Evolutionary conservation across 2,113 vertebrate genomes (phyloP), one percentile per base, ranked within the genome.

Genomic region (Oxyura jamaicensis): DNA sequence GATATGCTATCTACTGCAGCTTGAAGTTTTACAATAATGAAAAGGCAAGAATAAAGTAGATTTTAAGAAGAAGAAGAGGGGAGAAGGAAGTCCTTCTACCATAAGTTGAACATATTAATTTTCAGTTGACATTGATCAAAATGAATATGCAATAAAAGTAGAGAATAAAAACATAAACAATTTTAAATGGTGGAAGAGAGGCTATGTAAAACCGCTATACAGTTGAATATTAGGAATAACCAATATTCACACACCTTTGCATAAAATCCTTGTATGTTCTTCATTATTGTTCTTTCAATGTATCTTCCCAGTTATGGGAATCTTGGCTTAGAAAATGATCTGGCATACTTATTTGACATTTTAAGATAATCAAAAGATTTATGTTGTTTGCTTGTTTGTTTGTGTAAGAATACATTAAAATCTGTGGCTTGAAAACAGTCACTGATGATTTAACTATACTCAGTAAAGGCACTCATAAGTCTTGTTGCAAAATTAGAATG

Each of bases 121-220:
- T 86, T 85, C 65, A 77, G 15, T 52, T 93, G 72, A 50, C 65
- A 28, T 29, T 74, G 89, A 82, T 80, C 60, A 91, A 92, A 92
- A 83, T 58, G 66, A 89, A 23, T 79, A 33, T 72, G 55, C 58
- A 68, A 16, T 84, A 65, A 89, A 84, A 63, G 23, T 33, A 63
- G 17, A 44, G 63, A 50, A 39, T 31, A 41, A 63, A 28, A 78
- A 13, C n/a, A 62, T 36, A 39, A 15, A 35, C 42, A 56, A 8
- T 42, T 42, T 42, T 41, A 77, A 35, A 46, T 35, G 31, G 5
- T 55, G 55, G 55, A 59, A 60, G 67, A 83, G 22, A 73, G 79
- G 65, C 68, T 77, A 71, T 42, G 31, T 83, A 77, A 93, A 91
- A 85, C 77, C 10, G 21, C 74, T 48, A 0, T 17, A 35, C 28